Conservation (phyloP, 2,888 invertebrate genomes). For the Sarcophaga subvicina region DNA sequence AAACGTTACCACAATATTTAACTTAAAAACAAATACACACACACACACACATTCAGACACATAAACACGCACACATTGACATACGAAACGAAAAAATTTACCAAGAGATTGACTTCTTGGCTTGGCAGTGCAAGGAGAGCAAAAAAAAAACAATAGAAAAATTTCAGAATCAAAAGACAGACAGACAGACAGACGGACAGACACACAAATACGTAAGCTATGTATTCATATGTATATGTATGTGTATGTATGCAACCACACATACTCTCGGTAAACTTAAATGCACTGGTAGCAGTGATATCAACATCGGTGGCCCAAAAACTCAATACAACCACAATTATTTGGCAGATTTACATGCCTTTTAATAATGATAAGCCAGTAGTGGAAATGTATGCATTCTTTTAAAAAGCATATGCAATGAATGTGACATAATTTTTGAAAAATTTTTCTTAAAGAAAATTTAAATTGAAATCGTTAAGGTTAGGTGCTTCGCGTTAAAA, state of each 20-base stretch:
- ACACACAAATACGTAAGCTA: neutral
- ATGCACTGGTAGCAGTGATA: slow-evolving; percentile 60
- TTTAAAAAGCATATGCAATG: neutral
- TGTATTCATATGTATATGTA: neutral
- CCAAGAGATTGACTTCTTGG: neutral
- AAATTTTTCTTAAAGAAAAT: neutral
- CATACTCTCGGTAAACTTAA: neutral
- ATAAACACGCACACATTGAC: neutral
- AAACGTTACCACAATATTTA: slow-evolving; percentile 56
- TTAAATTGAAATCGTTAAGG: too few relatives aligned
- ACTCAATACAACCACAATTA: slow-evolving; percentile 45
- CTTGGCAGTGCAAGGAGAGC: neutral
- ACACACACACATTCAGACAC: neutral
- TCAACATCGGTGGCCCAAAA: slow-evolving; percentile 30
- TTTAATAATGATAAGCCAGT: slow-evolving; percentile 3
- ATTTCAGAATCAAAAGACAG: neutral
- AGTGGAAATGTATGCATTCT: neutral
- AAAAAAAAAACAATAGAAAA: neutral
- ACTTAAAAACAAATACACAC: slow-evolving; percentile 32
- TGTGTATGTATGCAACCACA: neutral
- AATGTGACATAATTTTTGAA: neutral
- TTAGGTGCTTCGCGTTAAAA: too few relatives aligned
- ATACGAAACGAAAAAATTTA: neutral
- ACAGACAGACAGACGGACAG: neutral
- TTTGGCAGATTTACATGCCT: slow-evolving; percentile 59